These are phyloP conservation scores for Balaeniceps rex DNA, from an alignment of 2,113 vertebrate species.

Conservation along the genomic window DNA sequence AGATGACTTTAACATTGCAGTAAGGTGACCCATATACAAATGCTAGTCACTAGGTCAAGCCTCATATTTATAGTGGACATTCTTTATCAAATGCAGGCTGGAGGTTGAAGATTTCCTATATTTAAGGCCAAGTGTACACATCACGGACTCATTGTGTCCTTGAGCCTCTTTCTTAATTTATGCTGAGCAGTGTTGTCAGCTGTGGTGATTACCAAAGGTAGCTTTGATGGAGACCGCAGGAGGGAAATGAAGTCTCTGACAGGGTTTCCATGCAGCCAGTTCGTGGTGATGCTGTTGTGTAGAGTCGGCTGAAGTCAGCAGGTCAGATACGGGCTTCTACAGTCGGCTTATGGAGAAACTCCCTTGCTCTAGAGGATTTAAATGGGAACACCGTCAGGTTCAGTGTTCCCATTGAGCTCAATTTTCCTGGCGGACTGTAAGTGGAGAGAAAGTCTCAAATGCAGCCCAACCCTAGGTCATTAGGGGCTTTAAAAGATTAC, in stretches of 20 bases:
- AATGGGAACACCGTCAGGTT: conserved; percentile 25
- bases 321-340: not conserved
- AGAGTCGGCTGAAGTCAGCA: conserved; percentile 33
- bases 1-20: not conserved
- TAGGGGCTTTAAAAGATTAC: conserved; percentile 28
- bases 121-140: not conserved
- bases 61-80: not conserved
- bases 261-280: conserved; percentile 16
- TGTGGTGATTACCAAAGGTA: conserved; percentile 31
- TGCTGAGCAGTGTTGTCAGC: conserved; percentile 26
- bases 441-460: conserved; percentile 1
- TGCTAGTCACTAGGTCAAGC: not conserved
- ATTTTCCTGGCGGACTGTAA: conserved; percentile 22
- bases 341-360: not conserved
- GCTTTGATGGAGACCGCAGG: conserved; percentile 14
- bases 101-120: not conserved
- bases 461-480: not conserved
- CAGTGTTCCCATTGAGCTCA: conserved; percentile 21
- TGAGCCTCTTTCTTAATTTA: conserved; percentile 28
- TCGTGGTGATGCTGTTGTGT: not conserved
- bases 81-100: not conserved
- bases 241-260: conserved; percentile 42
- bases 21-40: not conserved
- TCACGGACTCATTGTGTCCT: not conserved
- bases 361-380: conserved; percentile 22